Evolutionary conservation across 2,113 vertebrate species (phyloP).

Genomic region (Todiramphus saurophagus): DNA sequence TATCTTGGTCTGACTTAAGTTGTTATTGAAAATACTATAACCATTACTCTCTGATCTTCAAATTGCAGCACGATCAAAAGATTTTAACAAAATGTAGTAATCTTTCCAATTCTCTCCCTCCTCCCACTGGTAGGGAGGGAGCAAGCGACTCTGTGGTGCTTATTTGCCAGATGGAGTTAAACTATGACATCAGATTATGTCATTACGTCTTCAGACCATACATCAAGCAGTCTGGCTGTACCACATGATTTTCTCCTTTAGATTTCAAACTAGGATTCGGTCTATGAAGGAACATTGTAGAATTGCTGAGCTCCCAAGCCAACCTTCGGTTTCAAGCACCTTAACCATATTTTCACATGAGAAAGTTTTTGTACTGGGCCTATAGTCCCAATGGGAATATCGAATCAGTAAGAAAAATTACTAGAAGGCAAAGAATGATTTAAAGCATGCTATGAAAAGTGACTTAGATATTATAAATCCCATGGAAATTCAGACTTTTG

Average conservation of each 20-base stretch:
- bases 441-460: neutral
- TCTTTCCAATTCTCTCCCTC: neutral
- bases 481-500: neutral
- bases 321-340: neutral
- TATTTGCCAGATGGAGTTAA: neutral
- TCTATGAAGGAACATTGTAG: neutral
- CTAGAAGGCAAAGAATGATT: neutral
- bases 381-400: neutral
- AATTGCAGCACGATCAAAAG: neutral
- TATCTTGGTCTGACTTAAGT: neutral
- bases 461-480: neutral
- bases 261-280: neutral
- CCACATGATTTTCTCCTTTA: neutral
- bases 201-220: neutral
- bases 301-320: neutral
- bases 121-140: too few species aligned
- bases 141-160: neutral
- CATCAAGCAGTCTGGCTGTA: neutral
- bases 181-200: neutral
- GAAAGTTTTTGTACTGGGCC: neutral
- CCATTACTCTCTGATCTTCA: neutral
- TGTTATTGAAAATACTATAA: neutral
- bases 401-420: neutral
- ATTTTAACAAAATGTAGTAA: neutral
- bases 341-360: neutral